Evolutionary conservation across 2,113 vertebrate species (phyloP).

Genomic region (Melanerpes aurifrons): DNA sequence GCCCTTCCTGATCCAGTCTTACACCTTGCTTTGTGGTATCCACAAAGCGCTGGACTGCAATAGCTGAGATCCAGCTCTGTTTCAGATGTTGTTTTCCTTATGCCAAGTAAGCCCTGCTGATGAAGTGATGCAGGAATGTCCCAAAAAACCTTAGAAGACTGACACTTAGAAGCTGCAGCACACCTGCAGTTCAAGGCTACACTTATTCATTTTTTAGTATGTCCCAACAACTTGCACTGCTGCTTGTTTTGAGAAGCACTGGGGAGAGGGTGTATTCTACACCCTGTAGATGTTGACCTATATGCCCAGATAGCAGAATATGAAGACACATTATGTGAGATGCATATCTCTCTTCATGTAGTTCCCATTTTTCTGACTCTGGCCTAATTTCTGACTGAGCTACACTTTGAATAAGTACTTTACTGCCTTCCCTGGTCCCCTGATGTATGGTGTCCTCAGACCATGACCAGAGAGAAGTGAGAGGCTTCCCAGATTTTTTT

Average conservation of each 20-base stretch:
- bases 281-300: neutral
- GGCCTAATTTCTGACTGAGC: neutral
- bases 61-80: neutral
- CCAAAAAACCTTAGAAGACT: neutral
- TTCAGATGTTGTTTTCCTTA: neutral
- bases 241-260: neutral
- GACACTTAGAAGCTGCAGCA: neutral
- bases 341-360: neutral
- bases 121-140: neutral
- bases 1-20: neutral
- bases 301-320: neutral
- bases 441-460: neutral
- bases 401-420: neutral
- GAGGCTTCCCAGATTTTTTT: neutral
- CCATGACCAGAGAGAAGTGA: neutral
- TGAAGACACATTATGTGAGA: neutral
- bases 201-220: rapidly evolving
- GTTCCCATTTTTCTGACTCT: neutral
- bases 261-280: neutral
- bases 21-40: neutral
- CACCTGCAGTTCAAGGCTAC: neutral
- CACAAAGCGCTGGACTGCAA: neutral
- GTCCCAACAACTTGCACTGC: neutral
- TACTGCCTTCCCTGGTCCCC: neutral
- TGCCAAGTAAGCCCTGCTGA: neutral